Evolutionary conservation across 2,797 vertebrate genomes (phyloP).

Genomic region (Malacoraja senta): DNA sequence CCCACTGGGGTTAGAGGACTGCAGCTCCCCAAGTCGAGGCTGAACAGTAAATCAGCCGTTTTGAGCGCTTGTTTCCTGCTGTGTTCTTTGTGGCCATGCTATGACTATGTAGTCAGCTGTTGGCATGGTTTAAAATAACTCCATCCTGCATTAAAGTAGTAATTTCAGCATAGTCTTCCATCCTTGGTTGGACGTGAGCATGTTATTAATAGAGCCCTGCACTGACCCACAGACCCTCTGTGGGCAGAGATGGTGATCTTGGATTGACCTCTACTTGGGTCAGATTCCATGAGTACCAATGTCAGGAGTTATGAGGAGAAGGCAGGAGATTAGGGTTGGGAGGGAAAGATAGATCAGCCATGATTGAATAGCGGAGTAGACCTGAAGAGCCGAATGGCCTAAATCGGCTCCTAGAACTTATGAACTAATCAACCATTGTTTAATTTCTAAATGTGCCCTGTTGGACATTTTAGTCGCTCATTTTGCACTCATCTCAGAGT

Average conservation of each 20-base stretch:
- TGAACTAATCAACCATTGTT: too few species aligned
- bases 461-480: too few species aligned
- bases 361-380: too few species aligned
- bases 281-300: not conserved
- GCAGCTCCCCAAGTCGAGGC: not conserved
- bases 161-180: not conserved
- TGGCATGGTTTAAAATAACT: constrained; percentile 28
- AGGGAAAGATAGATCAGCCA: too few species aligned
- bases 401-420: too few species aligned
- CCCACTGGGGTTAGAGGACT: not conserved
- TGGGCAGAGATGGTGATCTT: not conserved
- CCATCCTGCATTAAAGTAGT: not conserved
- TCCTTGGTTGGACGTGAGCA: not conserved
- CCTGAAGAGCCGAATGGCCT: too few species aligned
- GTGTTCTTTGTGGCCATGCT: not conserved
- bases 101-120: not conserved
- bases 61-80: not conserved
- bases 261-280: not conserved
- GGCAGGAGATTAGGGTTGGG: too few species aligned
- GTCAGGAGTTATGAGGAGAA: too few species aligned
- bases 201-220: not conserved
- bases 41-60: not conserved
- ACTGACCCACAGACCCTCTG: not conserved
- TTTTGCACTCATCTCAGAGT: too few species aligned
- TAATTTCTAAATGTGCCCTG: too few species aligned